phyloP scores from a whole-genome alignment of 2,797 vertebrate species.

The Diceros bicornis region DNA sequence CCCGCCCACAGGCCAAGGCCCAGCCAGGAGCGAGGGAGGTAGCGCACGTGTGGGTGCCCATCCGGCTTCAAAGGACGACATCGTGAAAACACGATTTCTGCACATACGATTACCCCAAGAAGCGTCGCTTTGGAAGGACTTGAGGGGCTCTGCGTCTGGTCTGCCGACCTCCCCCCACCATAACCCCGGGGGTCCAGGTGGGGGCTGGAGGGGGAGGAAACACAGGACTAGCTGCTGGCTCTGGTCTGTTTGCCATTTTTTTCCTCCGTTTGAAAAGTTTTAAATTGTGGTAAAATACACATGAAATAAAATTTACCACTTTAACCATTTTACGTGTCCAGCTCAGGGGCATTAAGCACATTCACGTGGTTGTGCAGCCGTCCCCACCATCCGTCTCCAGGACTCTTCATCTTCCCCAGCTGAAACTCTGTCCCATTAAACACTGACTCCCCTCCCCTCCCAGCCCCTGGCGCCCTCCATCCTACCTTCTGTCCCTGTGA shows the following conservation, averaged over 20 bases:
- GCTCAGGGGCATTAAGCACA: not conserved
- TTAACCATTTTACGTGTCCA: not conserved
- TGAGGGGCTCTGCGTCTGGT: not conserved
- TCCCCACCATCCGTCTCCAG: not conserved
- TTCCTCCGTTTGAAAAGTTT: not conserved
- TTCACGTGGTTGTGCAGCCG: accelerated
- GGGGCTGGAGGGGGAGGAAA: not conserved
- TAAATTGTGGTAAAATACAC: not conserved
- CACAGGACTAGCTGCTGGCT: not conserved
- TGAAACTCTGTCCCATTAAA: not conserved
- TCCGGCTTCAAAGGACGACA: not conserved
- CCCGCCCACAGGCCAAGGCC: not conserved
- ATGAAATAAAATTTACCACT: not conserved
- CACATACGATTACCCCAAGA: not conserved
- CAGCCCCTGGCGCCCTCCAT: not conserved
- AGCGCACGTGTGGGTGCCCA: not conserved
- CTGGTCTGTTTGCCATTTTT: not conserved
- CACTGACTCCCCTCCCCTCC: not conserved
- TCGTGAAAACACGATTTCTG: not conserved
- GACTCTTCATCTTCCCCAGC: not conserved
- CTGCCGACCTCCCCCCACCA: too few species aligned
- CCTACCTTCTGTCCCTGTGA: not conserved
- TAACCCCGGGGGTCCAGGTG: too few species aligned
- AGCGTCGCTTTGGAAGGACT: not conserved
- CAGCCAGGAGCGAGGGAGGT: not conserved